Percentiles rank a stretch among this genome's conserved stretches.
phyloP scores from a whole-genome alignment of 2,888 invertebrate species.

The Stenoptilia bipunctidactyla region DNA sequence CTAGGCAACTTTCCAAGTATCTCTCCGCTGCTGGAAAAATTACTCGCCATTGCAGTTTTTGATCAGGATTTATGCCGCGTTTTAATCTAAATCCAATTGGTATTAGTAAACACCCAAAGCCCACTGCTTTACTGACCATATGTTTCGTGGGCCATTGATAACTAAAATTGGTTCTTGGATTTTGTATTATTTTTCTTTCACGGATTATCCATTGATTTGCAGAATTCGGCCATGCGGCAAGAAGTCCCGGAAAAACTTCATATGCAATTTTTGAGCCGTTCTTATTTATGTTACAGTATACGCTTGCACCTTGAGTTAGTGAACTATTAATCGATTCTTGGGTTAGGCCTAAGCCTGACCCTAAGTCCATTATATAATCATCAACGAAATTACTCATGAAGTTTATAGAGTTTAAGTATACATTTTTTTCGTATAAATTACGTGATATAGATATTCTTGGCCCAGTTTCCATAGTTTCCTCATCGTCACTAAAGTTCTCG shows the following conservation, averaged over 20 bases:
- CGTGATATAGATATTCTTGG: slow-evolving; percentile 37
- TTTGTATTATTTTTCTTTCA: slow-evolving; percentile 65
- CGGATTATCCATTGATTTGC: slow-evolving; percentile 78
- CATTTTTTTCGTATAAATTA: slow-evolving; percentile 49
- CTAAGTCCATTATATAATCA: slow-evolving; percentile 73
- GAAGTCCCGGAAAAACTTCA: slow-evolving; percentile 79
- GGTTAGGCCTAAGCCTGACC: slow-evolving; percentile 69
- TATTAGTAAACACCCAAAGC: slow-evolving; percentile 77
- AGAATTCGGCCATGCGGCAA: slow-evolving; percentile 79
- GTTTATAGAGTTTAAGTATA: slow-evolving; percentile 74
- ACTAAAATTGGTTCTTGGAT: slow-evolving; percentile 68
- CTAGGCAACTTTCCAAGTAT: slow-evolving; percentile 79
- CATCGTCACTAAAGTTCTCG: slow-evolving; percentile 48
- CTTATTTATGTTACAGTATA: slow-evolving; percentile 71
- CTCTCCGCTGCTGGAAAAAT: slow-evolving; percentile 83
- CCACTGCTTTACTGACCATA: slow-evolving; percentile 76
- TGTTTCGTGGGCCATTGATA: slow-evolving; percentile 78
- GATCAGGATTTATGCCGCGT: slow-evolving; percentile 70
- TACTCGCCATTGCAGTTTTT: slow-evolving; percentile 83
- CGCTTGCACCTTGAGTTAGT: slow-evolving; percentile 74
- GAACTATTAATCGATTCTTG: slow-evolving; percentile 64
- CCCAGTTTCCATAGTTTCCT: slow-evolving; percentile 35
- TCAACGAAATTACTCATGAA: slow-evolving; percentile 80
- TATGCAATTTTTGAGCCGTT: slow-evolving; percentile 56
- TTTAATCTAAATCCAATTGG: slow-evolving; percentile 79